phyloP scores from a whole-genome alignment of 2,113 vertebrate genomes.

The Laterallus jamaicensis region DNA sequence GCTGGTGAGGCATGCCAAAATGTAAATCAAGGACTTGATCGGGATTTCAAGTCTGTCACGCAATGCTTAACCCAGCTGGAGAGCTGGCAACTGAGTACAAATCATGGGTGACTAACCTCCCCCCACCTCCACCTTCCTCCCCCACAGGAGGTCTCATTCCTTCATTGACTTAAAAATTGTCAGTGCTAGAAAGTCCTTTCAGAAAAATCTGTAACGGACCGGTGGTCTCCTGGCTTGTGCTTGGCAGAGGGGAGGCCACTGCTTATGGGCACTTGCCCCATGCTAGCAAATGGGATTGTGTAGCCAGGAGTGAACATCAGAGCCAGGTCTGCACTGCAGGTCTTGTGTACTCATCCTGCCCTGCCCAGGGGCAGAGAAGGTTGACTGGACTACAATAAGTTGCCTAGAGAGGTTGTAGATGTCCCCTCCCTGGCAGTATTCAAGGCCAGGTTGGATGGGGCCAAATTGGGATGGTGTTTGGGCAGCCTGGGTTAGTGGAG shows the following conservation, averaged over 20 bases:
- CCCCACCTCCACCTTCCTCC: neutral
- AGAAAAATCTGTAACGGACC: neutral
- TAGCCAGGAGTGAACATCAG: neutral
- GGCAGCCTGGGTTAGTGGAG: too few species aligned
- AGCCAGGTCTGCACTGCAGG: neutral
- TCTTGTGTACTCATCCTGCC: neutral
- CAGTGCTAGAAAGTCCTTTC: neutral
- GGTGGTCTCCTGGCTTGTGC: neutral
- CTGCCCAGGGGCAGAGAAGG: neutral
- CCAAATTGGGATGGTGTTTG: too few species aligned
- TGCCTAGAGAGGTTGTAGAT: too few species aligned
- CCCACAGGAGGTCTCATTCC: neutral
- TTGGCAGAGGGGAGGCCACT: neutral
- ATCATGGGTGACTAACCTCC: neutral
- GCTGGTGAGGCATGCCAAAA: neutral
- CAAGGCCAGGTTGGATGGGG: too few species aligned
- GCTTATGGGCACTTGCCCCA: neutral
- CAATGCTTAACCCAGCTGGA: constrained; percentile 41
- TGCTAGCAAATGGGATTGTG: neutral
- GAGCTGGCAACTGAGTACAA: neutral
- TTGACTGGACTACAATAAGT: too few species aligned
- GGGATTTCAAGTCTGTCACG: constrained; percentile 17
- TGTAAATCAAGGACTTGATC: constrained; percentile 48
- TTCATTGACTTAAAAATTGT: neutral
- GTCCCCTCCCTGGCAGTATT: too few species aligned